phyloP scores from a whole-genome alignment of 2,797 vertebrate genomes.

The Melanotaenia trifasciata region DNA sequence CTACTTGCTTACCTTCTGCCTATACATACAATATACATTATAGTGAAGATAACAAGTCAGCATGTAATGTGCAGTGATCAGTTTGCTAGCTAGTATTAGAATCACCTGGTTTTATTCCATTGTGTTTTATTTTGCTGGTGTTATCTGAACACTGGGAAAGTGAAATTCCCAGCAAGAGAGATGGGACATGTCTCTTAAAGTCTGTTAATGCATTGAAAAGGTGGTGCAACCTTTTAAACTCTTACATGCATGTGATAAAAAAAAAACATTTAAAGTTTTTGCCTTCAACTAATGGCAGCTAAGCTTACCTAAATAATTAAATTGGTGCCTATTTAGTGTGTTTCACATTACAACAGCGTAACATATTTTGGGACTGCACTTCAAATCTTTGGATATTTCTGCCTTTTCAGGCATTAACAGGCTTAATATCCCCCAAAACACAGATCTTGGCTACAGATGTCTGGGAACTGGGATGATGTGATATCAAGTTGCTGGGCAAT shows the following conservation, averaged over 20 bases:
- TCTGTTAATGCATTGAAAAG: neutral
- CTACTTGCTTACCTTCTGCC: neutral
- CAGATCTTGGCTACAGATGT: constrained; percentile 54
- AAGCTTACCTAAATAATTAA: constrained; percentile 5
- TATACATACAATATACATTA: neutral
- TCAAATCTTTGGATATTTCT: constrained; percentile 10
- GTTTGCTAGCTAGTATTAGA: neutral
- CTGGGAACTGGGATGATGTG: constrained; percentile 65
- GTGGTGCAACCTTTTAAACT: neutral
- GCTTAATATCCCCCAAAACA: constrained; percentile 39
- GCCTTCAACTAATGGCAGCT: neutral
- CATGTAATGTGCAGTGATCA: neutral
- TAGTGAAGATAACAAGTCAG: neutral
- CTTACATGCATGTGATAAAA: neutral
- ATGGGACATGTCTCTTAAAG: neutral
- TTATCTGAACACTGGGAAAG: neutral
- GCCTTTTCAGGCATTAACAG: constrained; percentile 30
- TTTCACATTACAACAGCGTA: constrained; percentile 13
- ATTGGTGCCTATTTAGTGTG: constrained; percentile 1
- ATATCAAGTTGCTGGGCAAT: constrained; percentile 68
- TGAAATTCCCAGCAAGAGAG: neutral
- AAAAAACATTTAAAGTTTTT: neutral
- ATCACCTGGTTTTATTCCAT: neutral
- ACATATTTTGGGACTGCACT: neutral
- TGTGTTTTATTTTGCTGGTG: neutral